Evolutionary conservation across 2,113 vertebrate genomes (phyloP), one percentile per base, ranked within the genome.

Genomic region (Sminthopsis crassicaudata): DNA sequence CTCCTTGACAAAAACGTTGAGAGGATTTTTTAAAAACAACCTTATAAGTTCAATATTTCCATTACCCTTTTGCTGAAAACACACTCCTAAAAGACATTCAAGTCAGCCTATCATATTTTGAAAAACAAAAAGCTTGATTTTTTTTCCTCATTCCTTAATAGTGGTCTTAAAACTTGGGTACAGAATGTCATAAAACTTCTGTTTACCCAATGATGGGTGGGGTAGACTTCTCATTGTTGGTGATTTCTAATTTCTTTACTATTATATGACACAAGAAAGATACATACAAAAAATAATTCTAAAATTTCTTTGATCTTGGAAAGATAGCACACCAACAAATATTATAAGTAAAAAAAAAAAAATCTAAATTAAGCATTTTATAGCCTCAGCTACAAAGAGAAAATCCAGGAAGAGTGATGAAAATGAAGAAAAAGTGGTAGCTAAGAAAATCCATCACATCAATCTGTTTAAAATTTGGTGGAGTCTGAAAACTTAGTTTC

Each of bases 61-160:
- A 46, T 14, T 90, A 91, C 54, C 36, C 24, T 52, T 92, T 90
- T 84, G 93, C 55, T 30, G 23, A 46, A 46, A 0, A 14, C 46
- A 46, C 24, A 50, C 24, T 50, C 48, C 4, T 5, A 48, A 89
- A 89, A 93, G 30, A 2, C 89, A 22, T 76, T 91, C 92, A 84
- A 60, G 91, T 11, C 2, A 19, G 57, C 11, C 91, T 25, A 60
- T 91, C 25, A 42, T 91, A 1, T 76, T 67, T 90, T 53, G 50
- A 93, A 93, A 94, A 46, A 94, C 2, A 48, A 24, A 24, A 94
- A 51, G 46, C 46, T 93, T 46, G 46, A 46, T 91, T 96, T 93
- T 67, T 94, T 36, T n/a, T n/a, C 67, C 67, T 76, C 19, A 76
- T 76, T 76, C 36, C 30, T 76, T 42, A 42, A 5, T 42, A 76